Conservation (phyloP, 1,140 invertebrate genomes). For the Drosophila nigrodunni region DNA sequence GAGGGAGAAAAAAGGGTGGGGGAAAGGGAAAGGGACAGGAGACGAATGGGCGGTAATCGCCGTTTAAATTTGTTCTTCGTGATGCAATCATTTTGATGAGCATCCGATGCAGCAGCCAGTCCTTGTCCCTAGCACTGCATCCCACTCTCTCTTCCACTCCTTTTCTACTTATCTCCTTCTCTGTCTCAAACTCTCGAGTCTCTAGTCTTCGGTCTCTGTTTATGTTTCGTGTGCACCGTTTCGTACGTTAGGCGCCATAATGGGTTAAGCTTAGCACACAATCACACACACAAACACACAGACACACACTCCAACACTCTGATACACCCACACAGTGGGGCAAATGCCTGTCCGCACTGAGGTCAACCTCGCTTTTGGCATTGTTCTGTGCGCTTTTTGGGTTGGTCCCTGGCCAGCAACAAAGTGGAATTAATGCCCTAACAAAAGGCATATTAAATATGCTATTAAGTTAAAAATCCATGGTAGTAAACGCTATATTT, state of each 20-base stretch:
- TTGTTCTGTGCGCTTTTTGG: conserved; percentile 59
- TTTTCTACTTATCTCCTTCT: background rate
- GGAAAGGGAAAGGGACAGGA: background rate
- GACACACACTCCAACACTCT: conserved; percentile 12
- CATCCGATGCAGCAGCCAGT: conserved; percentile 40
- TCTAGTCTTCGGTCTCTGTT: conserved; percentile 2
- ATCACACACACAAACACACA: conserved; percentile 37
- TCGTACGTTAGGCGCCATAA: conserved; percentile 77
- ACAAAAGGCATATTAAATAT: conserved; percentile 22
- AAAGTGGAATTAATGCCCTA: conserved; percentile 19
- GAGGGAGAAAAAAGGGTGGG: background rate
- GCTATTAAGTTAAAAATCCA: background rate
- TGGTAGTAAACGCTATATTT: background rate
- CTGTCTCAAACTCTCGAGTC: background rate
- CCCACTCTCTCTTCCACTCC: background rate
- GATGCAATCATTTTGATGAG: conserved; percentile 80
- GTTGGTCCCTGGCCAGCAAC: conserved; percentile 23
- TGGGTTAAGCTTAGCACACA: conserved; percentile 65
- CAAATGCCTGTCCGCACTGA: conserved; percentile 39
- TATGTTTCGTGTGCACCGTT: conserved; percentile 32
- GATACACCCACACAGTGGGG: conserved; percentile 26
- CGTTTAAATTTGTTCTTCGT: conserved; percentile 82
- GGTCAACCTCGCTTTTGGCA: conserved; percentile 62
- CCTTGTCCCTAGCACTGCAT: conserved; percentile 5
- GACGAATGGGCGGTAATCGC: conserved; percentile 61